Percentiles rank a stretch among this genome's conserved stretches.
Evolutionary conservation across 2,797 vertebrate genomes (phyloP).

Genomic region (Eulemur rubriventer): DNA sequence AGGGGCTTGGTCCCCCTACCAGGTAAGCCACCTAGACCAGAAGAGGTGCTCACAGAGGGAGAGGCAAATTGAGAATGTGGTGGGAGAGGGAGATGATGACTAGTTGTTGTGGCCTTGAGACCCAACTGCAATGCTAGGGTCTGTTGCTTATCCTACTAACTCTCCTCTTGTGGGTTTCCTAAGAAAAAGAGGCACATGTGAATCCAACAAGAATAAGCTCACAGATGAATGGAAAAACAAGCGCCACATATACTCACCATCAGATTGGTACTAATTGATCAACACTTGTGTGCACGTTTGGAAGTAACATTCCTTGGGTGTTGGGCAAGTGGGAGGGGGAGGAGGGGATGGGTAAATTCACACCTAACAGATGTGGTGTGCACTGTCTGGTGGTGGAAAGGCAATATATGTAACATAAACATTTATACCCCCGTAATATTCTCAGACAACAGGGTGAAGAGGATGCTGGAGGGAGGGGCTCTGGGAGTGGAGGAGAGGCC

Average conservation of each 20-base stretch:
- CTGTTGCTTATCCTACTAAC: not conserved
- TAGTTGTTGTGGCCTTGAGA: not conserved
- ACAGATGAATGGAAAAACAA: too few species aligned
- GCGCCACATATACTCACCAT: too few species aligned
- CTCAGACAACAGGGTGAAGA: not conserved
- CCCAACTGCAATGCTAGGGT: not conserved
- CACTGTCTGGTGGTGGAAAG: too few species aligned
- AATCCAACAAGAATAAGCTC: not conserved
- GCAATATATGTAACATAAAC: too few species aligned
- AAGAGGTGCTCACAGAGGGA: not conserved
- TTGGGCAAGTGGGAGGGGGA: too few species aligned
- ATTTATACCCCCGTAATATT: too few species aligned
- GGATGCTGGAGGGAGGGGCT: not conserved
- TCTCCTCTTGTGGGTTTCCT: not conserved
- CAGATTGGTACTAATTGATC: too few species aligned
- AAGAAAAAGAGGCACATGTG: not conserved
- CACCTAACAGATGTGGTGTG: too few species aligned
- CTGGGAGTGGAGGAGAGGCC: not conserved
- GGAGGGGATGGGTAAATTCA: too few species aligned
- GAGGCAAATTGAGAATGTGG: not conserved
- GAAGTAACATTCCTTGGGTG: too few species aligned
- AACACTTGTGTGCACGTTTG: too few species aligned
- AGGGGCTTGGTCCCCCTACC: accelerated
- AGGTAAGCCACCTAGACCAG: not conserved
- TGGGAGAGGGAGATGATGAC: not conserved